These are phyloP conservation scores for Sturnus vulgaris DNA, from an alignment of 2,113 vertebrate species.

Conservation along the genomic window DNA sequence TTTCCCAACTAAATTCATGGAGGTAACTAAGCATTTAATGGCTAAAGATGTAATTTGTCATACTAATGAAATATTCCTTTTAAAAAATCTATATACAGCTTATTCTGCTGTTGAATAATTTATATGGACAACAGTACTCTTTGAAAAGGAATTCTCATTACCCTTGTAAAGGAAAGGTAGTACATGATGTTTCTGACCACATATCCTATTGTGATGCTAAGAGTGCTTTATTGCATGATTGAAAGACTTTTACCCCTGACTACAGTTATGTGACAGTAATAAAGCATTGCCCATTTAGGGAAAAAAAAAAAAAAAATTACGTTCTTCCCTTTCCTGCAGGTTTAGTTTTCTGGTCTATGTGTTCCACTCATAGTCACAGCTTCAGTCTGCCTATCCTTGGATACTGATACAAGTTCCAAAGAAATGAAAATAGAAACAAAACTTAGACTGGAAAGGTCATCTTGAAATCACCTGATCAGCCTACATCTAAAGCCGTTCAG, in stretches of 20 bases:
- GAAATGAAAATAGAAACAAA: neutral
- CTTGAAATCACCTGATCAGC: neutral
- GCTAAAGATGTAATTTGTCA: conserved; percentile 31
- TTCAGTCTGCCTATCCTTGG: neutral
- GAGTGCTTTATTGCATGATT: neutral
- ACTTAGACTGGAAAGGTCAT: neutral
- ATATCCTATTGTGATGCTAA: neutral
- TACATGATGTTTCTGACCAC: neutral
- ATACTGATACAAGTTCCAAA: neutral
- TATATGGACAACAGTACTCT: neutral
- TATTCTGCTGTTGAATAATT: conserved; percentile 23
- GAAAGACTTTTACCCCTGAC: neutral
- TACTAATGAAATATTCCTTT: conserved; percentile 44
- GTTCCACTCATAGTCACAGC: neutral
- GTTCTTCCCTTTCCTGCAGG: neutral
- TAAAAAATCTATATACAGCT: conserved; percentile 3
- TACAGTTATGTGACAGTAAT: neutral
- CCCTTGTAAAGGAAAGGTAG: neutral
- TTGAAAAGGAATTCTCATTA: neutral
- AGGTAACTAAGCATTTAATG: neutral
- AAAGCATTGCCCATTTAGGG: neutral
- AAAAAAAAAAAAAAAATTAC: neutral
- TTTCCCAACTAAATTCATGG: neutral
- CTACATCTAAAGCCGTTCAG: neutral
- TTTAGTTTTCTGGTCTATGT: neutral